phyloP scores from a whole-genome alignment of 1,140 invertebrate genomes.

The Dryas iulia region DNA sequence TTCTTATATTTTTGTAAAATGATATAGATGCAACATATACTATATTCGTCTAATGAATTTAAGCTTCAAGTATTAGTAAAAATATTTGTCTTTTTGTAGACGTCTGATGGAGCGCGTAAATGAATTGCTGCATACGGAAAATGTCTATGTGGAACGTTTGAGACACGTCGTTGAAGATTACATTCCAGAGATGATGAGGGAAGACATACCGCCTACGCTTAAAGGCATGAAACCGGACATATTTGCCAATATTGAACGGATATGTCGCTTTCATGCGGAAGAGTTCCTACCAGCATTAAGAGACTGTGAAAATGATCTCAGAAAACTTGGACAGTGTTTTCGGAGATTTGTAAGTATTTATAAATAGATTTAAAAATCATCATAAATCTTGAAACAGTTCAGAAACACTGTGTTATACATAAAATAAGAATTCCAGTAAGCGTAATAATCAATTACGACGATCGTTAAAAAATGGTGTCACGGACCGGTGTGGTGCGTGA shows the following conservation, averaged over 20 bases:
- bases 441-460: slow-evolving; percentile 33
- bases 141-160: slow-evolving; percentile 71
- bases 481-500: slow-evolving; percentile 53
- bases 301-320: slow-evolving; percentile 73
- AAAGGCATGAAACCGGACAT: slow-evolving; percentile 62
- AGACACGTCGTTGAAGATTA: slow-evolving; percentile 75
- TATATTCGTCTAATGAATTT: neutral
- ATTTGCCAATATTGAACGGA: slow-evolving; percentile 75
- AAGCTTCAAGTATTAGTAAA: neutral
- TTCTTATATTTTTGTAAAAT: too few species aligned
- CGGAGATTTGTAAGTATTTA: slow-evolving; percentile 67
- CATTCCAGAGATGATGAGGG: slow-evolving; percentile 62
- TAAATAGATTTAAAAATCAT: neutral
- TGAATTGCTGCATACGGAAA: slow-evolving; percentile 75
- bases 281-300: slow-evolving; percentile 72
- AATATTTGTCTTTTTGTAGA: slow-evolving; percentile 45
- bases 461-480: slow-evolving; percentile 55
- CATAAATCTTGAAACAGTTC: slow-evolving; percentile 17
- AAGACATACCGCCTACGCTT: slow-evolving; percentile 53
- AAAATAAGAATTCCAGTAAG: slow-evolving; percentile 30
- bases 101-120: slow-evolving; percentile 72
- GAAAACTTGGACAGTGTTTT: slow-evolving; percentile 73
- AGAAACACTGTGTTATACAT: slow-evolving; percentile 21
- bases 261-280: slow-evolving; percentile 71
- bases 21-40: too few species aligned